These are phyloP conservation scores for Sinhomidia bicolor DNA, from an alignment of 2,888 invertebrate genomes.

Conservation along the genomic window DNA sequence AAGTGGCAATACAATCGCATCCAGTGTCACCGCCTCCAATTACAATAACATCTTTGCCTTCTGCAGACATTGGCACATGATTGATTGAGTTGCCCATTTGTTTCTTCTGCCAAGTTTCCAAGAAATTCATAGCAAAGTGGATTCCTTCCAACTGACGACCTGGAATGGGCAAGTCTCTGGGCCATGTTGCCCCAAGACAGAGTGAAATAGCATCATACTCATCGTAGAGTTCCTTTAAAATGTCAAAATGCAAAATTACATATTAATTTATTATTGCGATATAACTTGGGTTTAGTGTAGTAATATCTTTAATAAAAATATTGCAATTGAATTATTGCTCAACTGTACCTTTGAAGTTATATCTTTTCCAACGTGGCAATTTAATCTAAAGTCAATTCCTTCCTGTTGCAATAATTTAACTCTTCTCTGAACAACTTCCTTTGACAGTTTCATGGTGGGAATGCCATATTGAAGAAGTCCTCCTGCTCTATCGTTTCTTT, in stretches of 20 bases:
- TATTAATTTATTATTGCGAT: no score
- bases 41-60: conserved; percentile 96
- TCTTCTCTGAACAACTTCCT: conserved; percentile 94
- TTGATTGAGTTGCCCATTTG: conserved; percentile 87
- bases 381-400: conserved; percentile 94
- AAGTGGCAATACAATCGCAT: conserved; percentile 99
- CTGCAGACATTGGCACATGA: conserved; percentile 88
- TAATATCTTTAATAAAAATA: no score
- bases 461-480: conserved; percentile 99
- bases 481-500: conserved; percentile 97
- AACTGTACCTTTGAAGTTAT: conserved; percentile 89
- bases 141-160: conserved; percentile 96
- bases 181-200: conserved; percentile 98
- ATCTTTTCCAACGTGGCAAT: conserved; percentile 95
- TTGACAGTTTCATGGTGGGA: conserved; percentile 99
- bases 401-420: conserved; percentile 93
- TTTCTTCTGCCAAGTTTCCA: conserved; percentile 98
- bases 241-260: neutral
- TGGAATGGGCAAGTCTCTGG: conserved; percentile 88
- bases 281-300: no score
- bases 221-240: conserved; percentile 77
- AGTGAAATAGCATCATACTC: conserved; percentile 94
- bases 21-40: conserved; percentile 96
- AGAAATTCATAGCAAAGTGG: conserved; percentile 98
- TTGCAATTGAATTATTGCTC: no score